Base-by-base conservation (phyloP, 2,797 vertebrate genomes). In the Caiman crocodilus region DNA sequence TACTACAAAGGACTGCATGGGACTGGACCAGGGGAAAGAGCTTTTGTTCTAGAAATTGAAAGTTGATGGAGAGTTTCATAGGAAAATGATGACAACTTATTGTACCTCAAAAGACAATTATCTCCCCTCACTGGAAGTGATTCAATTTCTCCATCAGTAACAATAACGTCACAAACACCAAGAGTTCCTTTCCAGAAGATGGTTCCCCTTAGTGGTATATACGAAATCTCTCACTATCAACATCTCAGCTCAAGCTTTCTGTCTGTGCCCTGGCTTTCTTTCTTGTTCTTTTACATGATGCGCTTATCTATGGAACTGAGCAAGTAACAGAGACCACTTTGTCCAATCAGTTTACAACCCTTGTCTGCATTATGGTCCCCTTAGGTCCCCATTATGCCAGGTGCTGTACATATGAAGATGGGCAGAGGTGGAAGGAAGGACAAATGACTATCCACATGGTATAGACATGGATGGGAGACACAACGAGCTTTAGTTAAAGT, bases 91-190 rank as follows among this genome's bases (percentile, higher is more conserved):
- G 95, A 91, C 92, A 94, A 92, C 87, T 91, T 93, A 91, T 90
- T 94, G 92, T 92, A 92, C 91, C 94, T 96, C 86, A 2, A 94
- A 95, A 96, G 95, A 96, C 94, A 95, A 97, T 97, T 96, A 97
- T 97, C 95, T 95, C 90, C 96, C 93, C 94, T 95, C 90, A 94
- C 96, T 95, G 95, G 85, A 96, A 95, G 88, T 93, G 96, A 97
- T 92, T 96, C 94, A 94, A 96, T 97, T 96, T 95, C 93, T 96
- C 95, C 90, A 91, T 82, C 93, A 94, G 89, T 82, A 85, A 90
- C 95, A 93, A 85, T 84, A 85, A 90, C 84, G 60, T 77, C 15
- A 1, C 82, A 17, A 82, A 92, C 91, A 91, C 81, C 94, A 93
- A 88, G 64, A 90, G 83, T 85, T 94, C 93, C 16, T 84, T 75